These are phyloP conservation scores for Bufo bufo DNA, from an alignment of 2,113 vertebrate species.

Conservation along the genomic window DNA sequence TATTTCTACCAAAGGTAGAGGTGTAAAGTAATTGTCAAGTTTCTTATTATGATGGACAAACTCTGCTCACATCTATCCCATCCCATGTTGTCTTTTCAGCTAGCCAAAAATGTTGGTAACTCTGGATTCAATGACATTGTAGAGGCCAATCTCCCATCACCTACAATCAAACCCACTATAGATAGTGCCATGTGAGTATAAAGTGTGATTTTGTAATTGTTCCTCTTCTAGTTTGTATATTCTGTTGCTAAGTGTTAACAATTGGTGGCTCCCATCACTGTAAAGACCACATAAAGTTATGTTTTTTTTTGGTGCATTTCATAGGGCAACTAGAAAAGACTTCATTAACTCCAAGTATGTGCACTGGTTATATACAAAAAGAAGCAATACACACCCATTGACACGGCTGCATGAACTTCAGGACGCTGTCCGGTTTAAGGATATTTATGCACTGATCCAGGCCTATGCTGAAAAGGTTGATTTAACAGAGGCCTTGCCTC, in stretches of 20 bases:
- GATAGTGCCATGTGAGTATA: slow-evolving; percentile 71
- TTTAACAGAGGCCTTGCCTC: slow-evolving; percentile 67
- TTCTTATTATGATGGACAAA: not conserved
- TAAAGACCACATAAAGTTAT: not conserved
- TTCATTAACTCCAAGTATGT: slow-evolving; percentile 75
- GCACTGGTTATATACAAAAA: slow-evolving; percentile 69
- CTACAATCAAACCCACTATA: slow-evolving; percentile 66
- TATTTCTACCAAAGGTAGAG: not conserved
- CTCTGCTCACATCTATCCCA: not conserved
- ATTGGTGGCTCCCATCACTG: not conserved
- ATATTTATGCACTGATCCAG: slow-evolving; percentile 71
- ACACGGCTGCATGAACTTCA: slow-evolving; percentile 61
- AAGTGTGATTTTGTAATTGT: not conserved
- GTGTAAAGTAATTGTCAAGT: not conserved
- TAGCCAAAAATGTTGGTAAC: slow-evolving; percentile 74
- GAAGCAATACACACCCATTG: slow-evolving; percentile 57
- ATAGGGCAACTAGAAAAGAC: slow-evolving; percentile 69
- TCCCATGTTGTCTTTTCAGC: slow-evolving; percentile 61
- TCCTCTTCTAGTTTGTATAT: not conserved
- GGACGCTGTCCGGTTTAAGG: slow-evolving; percentile 64
- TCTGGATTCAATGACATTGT: slow-evolving; percentile 72
- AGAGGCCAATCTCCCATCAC: slow-evolving; percentile 69
- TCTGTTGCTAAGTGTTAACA: not conserved
- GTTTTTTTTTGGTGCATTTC: slow-evolving; percentile 21
- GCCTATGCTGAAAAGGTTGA: slow-evolving; percentile 70